These are phyloP conservation scores for Brenthis hecate DNA, from an alignment of 2,888 invertebrate species.

Conservation along the genomic window DNA sequence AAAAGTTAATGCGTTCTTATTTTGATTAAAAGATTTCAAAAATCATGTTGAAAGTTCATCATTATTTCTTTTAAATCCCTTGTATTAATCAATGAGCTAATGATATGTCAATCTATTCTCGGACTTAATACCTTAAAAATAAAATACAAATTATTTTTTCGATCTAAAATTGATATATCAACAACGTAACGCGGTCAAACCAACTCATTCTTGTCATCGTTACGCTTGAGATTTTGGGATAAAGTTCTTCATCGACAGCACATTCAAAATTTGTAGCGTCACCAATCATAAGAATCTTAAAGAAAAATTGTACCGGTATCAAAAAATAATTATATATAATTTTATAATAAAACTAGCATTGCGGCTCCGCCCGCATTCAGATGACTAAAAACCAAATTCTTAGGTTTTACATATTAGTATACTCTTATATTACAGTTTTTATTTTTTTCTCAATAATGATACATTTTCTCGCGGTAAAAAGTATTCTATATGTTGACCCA, in stretches of 20 bases:
- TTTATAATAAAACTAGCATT: too few relatives aligned
- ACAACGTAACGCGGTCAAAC: conserved; percentile 9
- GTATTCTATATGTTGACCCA: too few relatives aligned
- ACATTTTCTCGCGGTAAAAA: too few relatives aligned
- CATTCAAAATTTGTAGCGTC: background rate
- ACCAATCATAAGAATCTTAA: background rate
- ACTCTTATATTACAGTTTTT: too few relatives aligned
- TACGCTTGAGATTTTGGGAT: conserved; percentile 4
- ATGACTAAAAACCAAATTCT: too few relatives aligned
- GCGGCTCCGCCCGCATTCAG: too few relatives aligned
- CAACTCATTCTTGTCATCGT: conserved; percentile 9
- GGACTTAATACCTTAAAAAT: background rate
- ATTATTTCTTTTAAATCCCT: conserved; percentile 12
- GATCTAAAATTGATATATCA: conserved; percentile 13
- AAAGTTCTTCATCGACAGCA: background rate
- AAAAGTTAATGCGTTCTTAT: conserved; percentile 9
- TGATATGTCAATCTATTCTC: background rate
- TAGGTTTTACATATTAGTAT: too few relatives aligned
- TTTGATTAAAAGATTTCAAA: conserved; percentile 21
- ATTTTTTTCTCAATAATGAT: too few relatives aligned
- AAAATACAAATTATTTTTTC: background rate
- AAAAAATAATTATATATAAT: too few relatives aligned
- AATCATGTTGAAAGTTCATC: conserved; percentile 22
- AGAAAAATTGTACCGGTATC: background rate
- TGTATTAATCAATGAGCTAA: conserved; percentile 9